A percentile compares a stretch with the other conserved stretches of the same genome.
Evolutionary conservation across 2,888 invertebrate species (phyloP).

Genomic region (Trissolcus brochymenae): DNA sequence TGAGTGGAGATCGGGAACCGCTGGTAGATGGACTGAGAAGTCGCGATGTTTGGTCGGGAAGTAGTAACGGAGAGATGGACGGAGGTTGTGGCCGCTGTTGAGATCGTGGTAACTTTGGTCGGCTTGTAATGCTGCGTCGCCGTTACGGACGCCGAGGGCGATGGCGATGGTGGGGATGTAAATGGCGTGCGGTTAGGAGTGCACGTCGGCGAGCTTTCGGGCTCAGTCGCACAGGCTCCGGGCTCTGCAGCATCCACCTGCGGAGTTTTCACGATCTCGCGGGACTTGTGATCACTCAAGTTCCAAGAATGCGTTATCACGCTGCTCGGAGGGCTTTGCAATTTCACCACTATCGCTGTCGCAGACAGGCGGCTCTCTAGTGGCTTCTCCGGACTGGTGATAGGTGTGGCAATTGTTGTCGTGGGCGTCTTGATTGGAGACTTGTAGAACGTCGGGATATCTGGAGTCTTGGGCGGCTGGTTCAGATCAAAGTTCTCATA

Average conservation of each 20-base stretch:
- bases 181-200: not conserved
- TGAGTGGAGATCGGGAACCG: slow-evolving; percentile 71
- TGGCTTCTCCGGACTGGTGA: slow-evolving; percentile 60
- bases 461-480: slow-evolving; percentile 79
- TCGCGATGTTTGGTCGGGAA: slow-evolving; percentile 63
- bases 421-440: slow-evolving; percentile 73
- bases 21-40: slow-evolving; percentile 69
- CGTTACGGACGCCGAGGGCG: not conserved
- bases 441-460: slow-evolving; percentile 78
- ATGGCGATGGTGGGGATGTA: not conserved
- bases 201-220: slow-evolving; percentile 57
- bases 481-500: slow-evolving; percentile 78
- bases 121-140: not conserved
- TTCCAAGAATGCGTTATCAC: slow-evolving; percentile 81
- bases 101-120: not conserved
- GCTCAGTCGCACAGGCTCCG: slow-evolving; percentile 60
- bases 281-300: slow-evolving; percentile 77
- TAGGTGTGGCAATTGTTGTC: slow-evolving; percentile 60
- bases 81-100: not conserved
- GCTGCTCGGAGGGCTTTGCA: slow-evolving; percentile 74
- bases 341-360: slow-evolving; percentile 57
- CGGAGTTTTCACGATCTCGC: slow-evolving; percentile 66
- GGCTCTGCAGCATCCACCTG: slow-evolving; percentile 64
- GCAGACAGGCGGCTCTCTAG: slow-evolving; percentile 60
- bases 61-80: slow-evolving; percentile 59